A percentile compares a stretch with the other conserved stretches of the same genome.
phyloP scores from a whole-genome alignment of 2,888 invertebrate genomes.

The Girardia tigrina region DNA sequence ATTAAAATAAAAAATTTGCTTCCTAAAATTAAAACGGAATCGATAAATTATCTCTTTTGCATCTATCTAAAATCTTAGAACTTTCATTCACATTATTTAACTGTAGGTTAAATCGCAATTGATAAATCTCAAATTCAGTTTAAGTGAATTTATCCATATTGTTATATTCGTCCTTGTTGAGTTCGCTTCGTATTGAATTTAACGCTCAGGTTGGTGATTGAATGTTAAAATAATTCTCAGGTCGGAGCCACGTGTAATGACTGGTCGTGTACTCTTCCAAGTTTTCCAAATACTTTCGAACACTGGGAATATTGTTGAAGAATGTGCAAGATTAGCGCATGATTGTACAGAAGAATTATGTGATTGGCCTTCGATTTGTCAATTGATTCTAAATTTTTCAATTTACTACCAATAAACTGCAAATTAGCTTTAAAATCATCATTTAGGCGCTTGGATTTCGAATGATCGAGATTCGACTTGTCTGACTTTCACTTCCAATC shows the following conservation, averaged over 20 bases:
- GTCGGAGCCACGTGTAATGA: not conserved
- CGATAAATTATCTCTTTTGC: not conserved
- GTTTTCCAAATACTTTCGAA: not conserved
- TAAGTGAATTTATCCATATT: no score
- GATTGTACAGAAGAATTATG: not conserved
- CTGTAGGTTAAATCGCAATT: not conserved
- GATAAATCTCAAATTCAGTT: constrained; percentile 3
- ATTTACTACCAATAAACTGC: not conserved
- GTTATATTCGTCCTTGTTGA: no score
- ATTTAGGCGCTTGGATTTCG: not conserved
- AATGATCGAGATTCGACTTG: no score
- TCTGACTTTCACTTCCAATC: no score
- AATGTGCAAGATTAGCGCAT: not conserved
- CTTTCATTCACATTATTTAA: not conserved
- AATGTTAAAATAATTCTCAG: not conserved
- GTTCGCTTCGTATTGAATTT: no score
- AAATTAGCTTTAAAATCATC: not conserved
- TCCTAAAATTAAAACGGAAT: not conserved
- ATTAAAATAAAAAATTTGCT: not conserved
- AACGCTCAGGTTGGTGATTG: not conserved
- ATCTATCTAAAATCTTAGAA: not conserved
- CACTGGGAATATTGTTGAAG: constrained; percentile 6
- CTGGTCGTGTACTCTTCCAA: not conserved
- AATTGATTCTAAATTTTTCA: not conserved
- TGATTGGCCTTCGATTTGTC: not conserved